Conservation (phyloP, 2,888 invertebrate genomes). For the Patella caerulea region DNA sequence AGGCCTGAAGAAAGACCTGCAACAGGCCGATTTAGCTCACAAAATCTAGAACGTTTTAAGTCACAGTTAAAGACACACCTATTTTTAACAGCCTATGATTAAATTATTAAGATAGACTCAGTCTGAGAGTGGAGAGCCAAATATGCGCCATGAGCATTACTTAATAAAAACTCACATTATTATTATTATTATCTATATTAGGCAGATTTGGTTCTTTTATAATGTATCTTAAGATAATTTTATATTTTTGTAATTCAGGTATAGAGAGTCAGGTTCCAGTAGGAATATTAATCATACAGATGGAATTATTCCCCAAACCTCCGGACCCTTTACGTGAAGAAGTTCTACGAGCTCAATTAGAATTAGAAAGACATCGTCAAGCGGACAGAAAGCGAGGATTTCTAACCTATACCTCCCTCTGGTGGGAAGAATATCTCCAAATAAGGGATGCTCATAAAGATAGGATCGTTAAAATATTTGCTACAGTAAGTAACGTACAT, state of each 20-base stretch:
- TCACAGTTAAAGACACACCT: too few species aligned
- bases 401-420: constrained; percentile 71
- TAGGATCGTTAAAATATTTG: constrained; percentile 72
- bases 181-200: too few species aligned
- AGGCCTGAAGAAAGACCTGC: too few species aligned
- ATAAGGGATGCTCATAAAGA: constrained; percentile 66
- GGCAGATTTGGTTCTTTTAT: neutral
- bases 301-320: constrained; percentile 66
- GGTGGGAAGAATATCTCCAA: constrained; percentile 72
- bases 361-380: constrained; percentile 62
- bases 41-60: too few species aligned
- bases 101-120: too few species aligned
- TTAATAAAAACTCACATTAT: too few species aligned
- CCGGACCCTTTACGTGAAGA: constrained; percentile 55
- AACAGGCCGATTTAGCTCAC: too few species aligned
- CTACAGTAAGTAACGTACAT: constrained; percentile 59
- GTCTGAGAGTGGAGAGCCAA: too few species aligned
- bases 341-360: constrained; percentile 65
- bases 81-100: too few species aligned
- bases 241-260: constrained; percentile 45
- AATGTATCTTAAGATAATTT: neutral
- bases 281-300: constrained; percentile 67
- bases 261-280: constrained; percentile 67
- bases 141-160: too few species aligned
- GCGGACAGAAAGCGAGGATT: constrained; percentile 70